These are phyloP conservation scores for Trypoxylus dichotomus DNA, from an alignment of 1,140 invertebrate genomes.

Conservation along the genomic window DNA sequence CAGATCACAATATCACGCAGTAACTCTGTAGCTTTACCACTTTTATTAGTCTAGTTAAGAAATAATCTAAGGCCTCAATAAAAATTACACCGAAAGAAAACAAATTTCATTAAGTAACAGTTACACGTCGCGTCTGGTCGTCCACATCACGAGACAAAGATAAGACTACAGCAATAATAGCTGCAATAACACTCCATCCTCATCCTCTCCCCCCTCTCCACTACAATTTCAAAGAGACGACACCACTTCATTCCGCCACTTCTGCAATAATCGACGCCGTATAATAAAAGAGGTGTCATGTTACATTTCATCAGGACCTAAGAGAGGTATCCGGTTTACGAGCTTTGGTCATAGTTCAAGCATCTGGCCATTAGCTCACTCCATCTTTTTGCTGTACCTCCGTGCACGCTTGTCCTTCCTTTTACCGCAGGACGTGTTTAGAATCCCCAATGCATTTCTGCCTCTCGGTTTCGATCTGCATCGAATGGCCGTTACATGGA, in stretches of 20 bases:
- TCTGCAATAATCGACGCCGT: slow-evolving; percentile 5
- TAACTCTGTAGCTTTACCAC: not conserved
- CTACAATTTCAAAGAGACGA: not conserved
- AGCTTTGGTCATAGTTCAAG: slow-evolving; percentile 7
- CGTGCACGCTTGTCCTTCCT: not conserved
- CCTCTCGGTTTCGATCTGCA: not conserved
- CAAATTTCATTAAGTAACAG: not conserved
- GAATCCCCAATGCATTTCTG: not conserved
- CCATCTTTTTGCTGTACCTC: not conserved
- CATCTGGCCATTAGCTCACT: not conserved
- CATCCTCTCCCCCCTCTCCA: not conserved
- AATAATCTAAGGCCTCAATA: not conserved
- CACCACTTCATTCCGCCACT: not conserved
- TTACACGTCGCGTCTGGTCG: not conserved
- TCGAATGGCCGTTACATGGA: not conserved
- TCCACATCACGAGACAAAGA: not conserved
- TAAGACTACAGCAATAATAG: not conserved
- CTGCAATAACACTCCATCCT: not conserved
- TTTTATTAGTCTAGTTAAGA: not conserved
- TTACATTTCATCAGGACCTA: slow-evolving; percentile 13
- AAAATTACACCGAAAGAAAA: not conserved
- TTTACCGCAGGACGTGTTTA: slow-evolving; percentile 4
- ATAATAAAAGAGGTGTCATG: slow-evolving; percentile 10
- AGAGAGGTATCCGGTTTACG: not conserved
- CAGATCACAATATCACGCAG: too few relatives aligned